Evolutionary conservation across 2,113 vertebrate species (phyloP).

Genomic region (Malurus melanocephalus): DNA sequence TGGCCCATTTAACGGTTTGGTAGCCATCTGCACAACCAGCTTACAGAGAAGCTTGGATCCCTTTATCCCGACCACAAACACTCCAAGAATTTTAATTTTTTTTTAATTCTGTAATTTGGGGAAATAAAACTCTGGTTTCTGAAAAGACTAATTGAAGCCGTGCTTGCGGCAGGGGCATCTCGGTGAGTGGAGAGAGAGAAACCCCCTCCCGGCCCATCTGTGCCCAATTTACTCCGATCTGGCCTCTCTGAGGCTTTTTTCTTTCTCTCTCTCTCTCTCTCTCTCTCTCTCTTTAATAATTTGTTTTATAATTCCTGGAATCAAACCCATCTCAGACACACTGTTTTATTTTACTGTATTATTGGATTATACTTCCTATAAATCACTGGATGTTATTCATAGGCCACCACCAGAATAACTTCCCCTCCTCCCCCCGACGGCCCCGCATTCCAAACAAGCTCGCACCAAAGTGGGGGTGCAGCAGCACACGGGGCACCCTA

Average conservation of each 20-base stretch:
- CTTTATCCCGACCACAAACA: slow-evolving; percentile 67
- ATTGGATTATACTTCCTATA: slow-evolving; percentile 99
- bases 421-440: slow-evolving; percentile 74
- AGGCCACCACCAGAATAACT: slow-evolving; percentile 83
- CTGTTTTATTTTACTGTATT: slow-evolving; percentile 94
- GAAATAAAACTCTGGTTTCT: slow-evolving; percentile 71
- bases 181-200: slow-evolving; percentile 57
- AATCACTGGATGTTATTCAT: slow-evolving; percentile 96
- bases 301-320: slow-evolving; percentile 97
- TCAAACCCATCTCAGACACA: slow-evolving; percentile 89
- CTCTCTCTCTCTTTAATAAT: slow-evolving; percentile 74
- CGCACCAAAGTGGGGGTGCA: slow-evolving; percentile 72
- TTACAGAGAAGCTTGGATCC: slow-evolving; percentile 37
- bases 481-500: slow-evolving; percentile 86
- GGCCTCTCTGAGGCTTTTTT: slow-evolving; percentile 64
- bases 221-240: slow-evolving; percentile 91
- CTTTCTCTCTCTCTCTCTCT: neutral
- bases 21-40: slow-evolving; percentile 50
- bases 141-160: slow-evolving; percentile 74
- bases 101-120: slow-evolving; percentile 70
- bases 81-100: slow-evolving; percentile 73
- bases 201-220: slow-evolving; percentile 82
- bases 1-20: slow-evolving; percentile 62
- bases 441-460: slow-evolving; percentile 69
- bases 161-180: slow-evolving; percentile 74